Percentiles rank a stretch among this genome's conserved stretches.
These are phyloP conservation scores for Liopterus haemorrhoidalis DNA, from an alignment of 2,888 invertebrate species.

Conservation along the genomic window DNA sequence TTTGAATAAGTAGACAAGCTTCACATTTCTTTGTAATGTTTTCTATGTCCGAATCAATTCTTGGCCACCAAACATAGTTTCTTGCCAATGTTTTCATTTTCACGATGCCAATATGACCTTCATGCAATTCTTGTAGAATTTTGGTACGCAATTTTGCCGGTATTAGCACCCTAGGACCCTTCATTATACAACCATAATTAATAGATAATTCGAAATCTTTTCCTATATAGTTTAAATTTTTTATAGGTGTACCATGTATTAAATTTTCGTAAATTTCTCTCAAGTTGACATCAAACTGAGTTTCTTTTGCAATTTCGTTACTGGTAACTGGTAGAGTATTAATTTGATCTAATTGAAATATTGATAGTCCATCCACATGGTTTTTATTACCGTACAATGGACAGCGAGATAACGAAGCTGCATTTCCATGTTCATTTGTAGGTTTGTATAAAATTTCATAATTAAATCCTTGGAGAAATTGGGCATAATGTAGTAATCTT, in stretches of 20 bases:
- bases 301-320: slow-evolving; percentile 13
- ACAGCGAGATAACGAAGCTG: slow-evolving; percentile 23
- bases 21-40: slow-evolving; percentile 28
- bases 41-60: slow-evolving; percentile 33
- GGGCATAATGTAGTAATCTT: slow-evolving; percentile 4
- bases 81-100: slow-evolving; percentile 35
- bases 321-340: slow-evolving; percentile 19
- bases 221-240: too few relatives aligned
- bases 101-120: slow-evolving; percentile 33
- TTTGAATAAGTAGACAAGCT: slow-evolving; percentile 24
- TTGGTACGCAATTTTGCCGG: slow-evolving; percentile 23
- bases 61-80: slow-evolving; percentile 30
- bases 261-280: too few relatives aligned
- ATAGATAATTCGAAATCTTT: too few relatives aligned
- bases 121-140: slow-evolving; percentile 29
- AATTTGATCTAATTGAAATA: slow-evolving; percentile 17
- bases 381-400: too few relatives aligned
- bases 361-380: too few relatives aligned
- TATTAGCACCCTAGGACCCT: slow-evolving; percentile 27
- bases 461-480: slow-evolving; percentile 21
- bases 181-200: slow-evolving; percentile 23
- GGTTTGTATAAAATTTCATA: slow-evolving; percentile 20
- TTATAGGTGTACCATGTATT: too few relatives aligned
- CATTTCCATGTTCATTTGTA: slow-evolving; percentile 15
- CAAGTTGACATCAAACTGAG: too few relatives aligned